phyloP scores from a whole-genome alignment of 2,113 vertebrate genomes.

The Sinocyclocheilus anophthalmus region DNA sequence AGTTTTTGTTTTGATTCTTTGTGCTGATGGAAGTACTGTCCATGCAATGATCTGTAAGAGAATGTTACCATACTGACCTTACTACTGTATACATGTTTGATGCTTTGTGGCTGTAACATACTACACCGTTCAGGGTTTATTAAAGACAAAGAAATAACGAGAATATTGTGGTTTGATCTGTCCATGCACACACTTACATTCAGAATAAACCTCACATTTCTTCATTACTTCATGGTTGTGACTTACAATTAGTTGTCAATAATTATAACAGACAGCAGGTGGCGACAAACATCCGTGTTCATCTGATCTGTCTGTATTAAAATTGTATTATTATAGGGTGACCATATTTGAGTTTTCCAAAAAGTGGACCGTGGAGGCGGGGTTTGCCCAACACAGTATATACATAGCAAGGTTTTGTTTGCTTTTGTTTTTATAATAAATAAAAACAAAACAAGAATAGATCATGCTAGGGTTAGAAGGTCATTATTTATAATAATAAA shows the following conservation, averaged over 20 bases:
- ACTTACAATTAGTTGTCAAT: neutral
- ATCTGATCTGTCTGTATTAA: neutral
- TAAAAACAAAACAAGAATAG: no score
- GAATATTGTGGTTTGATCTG: neutral
- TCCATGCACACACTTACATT: neutral
- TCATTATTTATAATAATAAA: no score
- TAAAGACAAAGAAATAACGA: constrained; percentile 9
- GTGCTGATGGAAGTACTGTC: neutral
- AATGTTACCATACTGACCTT: constrained; percentile 22
- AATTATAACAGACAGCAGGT: neutral
- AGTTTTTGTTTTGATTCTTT: neutral
- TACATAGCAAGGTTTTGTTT: no score
- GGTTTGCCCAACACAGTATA: no score
- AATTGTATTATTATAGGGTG: neutral
- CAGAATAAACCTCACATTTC: neutral
- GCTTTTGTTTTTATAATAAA: no score
- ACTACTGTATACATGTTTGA: constrained; percentile 13
- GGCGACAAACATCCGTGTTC: neutral
- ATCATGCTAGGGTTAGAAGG: no score
- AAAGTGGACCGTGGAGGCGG: no score
- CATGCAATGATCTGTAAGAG: neutral
- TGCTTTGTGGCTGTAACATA: constrained; percentile 10
- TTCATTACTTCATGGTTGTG: neutral
- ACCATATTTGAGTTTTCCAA: no score
- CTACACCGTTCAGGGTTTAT: constrained; percentile 32